Evolutionary conservation across 2,888 invertebrate species (phyloP).

Genomic region (Biston betularia): DNA sequence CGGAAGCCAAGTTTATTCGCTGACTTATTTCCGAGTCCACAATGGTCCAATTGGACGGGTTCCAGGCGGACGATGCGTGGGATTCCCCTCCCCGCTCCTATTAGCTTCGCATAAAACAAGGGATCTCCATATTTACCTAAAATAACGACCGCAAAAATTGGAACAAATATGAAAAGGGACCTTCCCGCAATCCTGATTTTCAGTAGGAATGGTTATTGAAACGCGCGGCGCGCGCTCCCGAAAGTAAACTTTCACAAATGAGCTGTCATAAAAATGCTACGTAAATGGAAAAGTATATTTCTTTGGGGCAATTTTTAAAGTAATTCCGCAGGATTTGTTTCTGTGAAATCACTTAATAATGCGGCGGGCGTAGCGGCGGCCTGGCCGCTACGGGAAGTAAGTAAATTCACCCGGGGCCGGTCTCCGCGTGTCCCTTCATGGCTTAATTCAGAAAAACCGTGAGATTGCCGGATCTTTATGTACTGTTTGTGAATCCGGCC

Average conservation of each 20-base stretch:
- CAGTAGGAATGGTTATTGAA: slow-evolving; percentile 40
- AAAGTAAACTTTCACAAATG: slow-evolving; percentile 59
- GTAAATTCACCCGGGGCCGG: slow-evolving; percentile 67
- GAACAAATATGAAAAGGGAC: slow-evolving; percentile 36
- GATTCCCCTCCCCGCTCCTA: slow-evolving; percentile 26
- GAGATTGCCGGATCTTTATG: slow-evolving; percentile 77
- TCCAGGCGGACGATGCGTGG: slow-evolving; percentile 29
- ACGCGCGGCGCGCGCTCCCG: slow-evolving; percentile 27
- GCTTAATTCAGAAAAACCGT: slow-evolving; percentile 80
- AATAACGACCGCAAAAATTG: slow-evolving; percentile 41
- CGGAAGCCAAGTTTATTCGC: slow-evolving; percentile 23
- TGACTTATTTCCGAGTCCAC: slow-evolving; percentile 27
- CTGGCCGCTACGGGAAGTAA: slow-evolving; percentile 52
- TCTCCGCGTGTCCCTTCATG: slow-evolving; percentile 71
- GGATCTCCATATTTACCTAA: slow-evolving; percentile 31
- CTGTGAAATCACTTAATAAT: slow-evolving; percentile 76
- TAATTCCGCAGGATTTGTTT: slow-evolving; percentile 70
- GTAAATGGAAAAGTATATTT: slow-evolving; percentile 54
- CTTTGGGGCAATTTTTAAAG: slow-evolving; percentile 59
- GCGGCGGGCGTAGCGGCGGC: slow-evolving; percentile 50
- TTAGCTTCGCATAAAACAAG: slow-evolving; percentile 32
- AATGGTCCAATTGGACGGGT: slow-evolving; percentile 26
- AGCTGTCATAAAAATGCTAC: slow-evolving; percentile 53
- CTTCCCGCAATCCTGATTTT: slow-evolving; percentile 31
- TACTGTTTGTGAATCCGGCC: slow-evolving; percentile 79